phyloP scores from a whole-genome alignment of 1,140 invertebrate genomes.

The Homalodisca vitripennis region DNA sequence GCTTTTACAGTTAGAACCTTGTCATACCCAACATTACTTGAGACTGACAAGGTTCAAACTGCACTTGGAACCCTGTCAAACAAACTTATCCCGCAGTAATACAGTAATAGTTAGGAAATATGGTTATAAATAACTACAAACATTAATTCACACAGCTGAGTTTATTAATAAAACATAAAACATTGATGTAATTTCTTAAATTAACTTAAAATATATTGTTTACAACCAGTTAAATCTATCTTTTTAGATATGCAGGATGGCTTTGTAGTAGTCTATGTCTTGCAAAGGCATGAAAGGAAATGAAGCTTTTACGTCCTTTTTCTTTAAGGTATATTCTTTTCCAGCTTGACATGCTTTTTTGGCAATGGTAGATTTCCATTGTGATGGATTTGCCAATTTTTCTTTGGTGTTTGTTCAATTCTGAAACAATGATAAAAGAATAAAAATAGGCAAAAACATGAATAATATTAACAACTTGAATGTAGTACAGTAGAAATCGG shows the following conservation, averaged over 20 bases:
- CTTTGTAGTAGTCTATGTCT: slow-evolving; percentile 24
- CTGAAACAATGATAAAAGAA: not conserved
- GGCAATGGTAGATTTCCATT: not conserved
- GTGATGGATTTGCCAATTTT: not conserved
- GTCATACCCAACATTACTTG: slow-evolving; percentile 20
- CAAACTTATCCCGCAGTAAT: not conserved
- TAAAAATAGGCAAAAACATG: too few species aligned
- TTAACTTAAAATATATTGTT: not conserved
- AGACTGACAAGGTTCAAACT: slow-evolving; percentile 27
- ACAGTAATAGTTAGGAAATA: not conserved
- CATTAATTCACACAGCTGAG: not conserved
- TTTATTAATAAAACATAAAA: not conserved
- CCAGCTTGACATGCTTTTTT: not conserved
- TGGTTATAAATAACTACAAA: not conserved
- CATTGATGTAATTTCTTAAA: not conserved
- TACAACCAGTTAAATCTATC: not conserved
- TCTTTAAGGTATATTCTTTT: slow-evolving; percentile 7
- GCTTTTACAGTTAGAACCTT: slow-evolving; percentile 29
- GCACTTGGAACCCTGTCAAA: slow-evolving; percentile 24
- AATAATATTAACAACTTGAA: too few species aligned
- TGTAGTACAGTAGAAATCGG: too few species aligned
- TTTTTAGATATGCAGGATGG: slow-evolving; percentile 17
- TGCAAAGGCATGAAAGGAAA: slow-evolving; percentile 26
- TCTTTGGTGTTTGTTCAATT: not conserved
- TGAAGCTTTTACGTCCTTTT: slow-evolving; percentile 20